Conservation (phyloP, 2,113 vertebrate genomes). For the Pungitius pungitius region DNA sequence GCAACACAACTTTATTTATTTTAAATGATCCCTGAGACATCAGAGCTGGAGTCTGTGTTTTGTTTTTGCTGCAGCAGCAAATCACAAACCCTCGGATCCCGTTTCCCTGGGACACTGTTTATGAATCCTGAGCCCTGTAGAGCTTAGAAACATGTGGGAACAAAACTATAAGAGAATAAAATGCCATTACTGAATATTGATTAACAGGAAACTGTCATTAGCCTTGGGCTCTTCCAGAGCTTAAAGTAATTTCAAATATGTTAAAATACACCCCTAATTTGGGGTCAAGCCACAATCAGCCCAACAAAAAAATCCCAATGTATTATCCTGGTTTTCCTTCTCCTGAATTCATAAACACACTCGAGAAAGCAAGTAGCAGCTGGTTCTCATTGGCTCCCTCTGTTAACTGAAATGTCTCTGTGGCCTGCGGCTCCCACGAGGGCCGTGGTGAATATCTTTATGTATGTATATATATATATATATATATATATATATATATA, state of each 20-base stretch:
- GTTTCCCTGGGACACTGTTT: slow-evolving; percentile 50
- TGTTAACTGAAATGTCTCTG: slow-evolving; percentile 14
- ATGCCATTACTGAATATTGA: slow-evolving; percentile 28
- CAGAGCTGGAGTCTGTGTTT: slow-evolving; percentile 62
- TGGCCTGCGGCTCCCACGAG: slow-evolving; percentile 10
- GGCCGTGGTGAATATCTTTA: slow-evolving; percentile 36
- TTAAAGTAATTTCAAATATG: background rate
- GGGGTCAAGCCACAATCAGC: slow-evolving; percentile 36
- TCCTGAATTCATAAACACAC: slow-evolving; percentile 52
- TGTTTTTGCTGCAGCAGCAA: slow-evolving; percentile 58
- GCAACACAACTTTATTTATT: slow-evolving; percentile 79
- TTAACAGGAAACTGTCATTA: background rate
- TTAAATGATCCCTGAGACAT: slow-evolving; percentile 74
- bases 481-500: too few relatives aligned
- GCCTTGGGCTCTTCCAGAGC: slow-evolving; percentile 7
- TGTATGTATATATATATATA: too few relatives aligned
- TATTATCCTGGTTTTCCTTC: background rate
- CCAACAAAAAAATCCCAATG: slow-evolving; percentile 46
- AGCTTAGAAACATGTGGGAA: slow-evolving; percentile 38
- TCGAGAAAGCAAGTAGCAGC: slow-evolving; percentile 49
- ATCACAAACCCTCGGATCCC: slow-evolving; percentile 56
- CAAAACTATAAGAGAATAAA: slow-evolving; percentile 28
- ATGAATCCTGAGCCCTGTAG: slow-evolving; percentile 52
- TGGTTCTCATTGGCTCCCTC: slow-evolving; percentile 57
- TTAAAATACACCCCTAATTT: slow-evolving; percentile 19